A percentile compares a stretch with the other conserved stretches of the same genome.
These are phyloP conservation scores for Stratiolaelaps scimitus DNA, from an alignment of 1,140 invertebrate genomes.

Conservation along the genomic window DNA sequence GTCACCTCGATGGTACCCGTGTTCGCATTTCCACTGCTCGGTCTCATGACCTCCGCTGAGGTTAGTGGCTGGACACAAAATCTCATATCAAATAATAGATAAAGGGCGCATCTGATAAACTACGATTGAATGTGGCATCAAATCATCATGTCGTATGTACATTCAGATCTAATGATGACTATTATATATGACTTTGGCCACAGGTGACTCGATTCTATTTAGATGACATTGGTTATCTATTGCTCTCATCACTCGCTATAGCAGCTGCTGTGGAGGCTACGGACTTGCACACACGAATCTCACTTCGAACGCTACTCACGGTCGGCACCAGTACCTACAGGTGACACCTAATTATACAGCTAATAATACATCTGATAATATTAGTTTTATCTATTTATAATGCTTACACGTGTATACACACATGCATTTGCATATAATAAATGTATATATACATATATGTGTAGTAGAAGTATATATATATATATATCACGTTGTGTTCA, in stretches of 20 bases:
- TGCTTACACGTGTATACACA: no score
- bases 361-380: no score
- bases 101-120: no score
- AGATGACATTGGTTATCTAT: conserved; percentile 44
- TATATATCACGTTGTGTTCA: neutral
- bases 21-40: conserved; percentile 62
- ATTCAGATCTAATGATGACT: no score
- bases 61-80: no score
- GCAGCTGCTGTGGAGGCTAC: conserved; percentile 71
- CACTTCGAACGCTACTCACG: conserved; percentile 58
- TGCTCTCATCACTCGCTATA: conserved; percentile 54
- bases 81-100: neutral
- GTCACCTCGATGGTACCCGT: conserved; percentile 69
- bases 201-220: conserved; percentile 15
- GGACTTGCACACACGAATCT: conserved; percentile 67
- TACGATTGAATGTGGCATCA: no score
- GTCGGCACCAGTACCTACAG: conserved; percentile 48
- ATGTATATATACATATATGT: no score
- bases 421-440: no score
- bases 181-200: no score
- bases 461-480: neutral
- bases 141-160: no score
- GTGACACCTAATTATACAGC: neutral
- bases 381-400: no score
- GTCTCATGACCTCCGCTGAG: conserved; percentile 42